Base-by-base conservation (phyloP, 2,113 vertebrate species). In the Cricetomys ansorgei region DNA sequence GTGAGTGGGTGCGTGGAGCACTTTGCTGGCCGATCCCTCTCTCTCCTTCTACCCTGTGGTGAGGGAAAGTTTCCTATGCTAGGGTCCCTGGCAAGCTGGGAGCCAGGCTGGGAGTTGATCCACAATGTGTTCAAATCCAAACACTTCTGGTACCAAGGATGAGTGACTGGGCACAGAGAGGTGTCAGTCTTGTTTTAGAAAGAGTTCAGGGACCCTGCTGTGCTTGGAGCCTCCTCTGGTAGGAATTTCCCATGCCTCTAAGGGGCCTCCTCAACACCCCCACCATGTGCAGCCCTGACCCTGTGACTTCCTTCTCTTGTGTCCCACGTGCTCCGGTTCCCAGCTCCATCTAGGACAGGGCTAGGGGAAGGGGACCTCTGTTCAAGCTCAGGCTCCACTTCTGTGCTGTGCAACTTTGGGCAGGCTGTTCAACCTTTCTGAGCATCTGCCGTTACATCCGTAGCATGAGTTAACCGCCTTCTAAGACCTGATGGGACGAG, bases 331-430 rank as follows among this genome's bases (percentile, higher is more conserved):
- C 12, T 17, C 53, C 23, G 21, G 23, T 67, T 59, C 11, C 7
- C 21, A 21, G 25, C 31, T 88, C 17, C 1, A n/a, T 1, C 16
- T 31, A 15, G 21, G 40, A 2, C n/a, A 73, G 43, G 40, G 40
- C 21, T 4, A 7, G 25, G 53, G 53, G 7, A 10, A 43, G 64
- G 27, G 57, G 4, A 6, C 10, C 59, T 65, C 4, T 0, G 11
- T 43, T 64, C 50, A 27, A 29, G 53, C 40, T 70, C 25, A 55
- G 45, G 65, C 59, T 59, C 16, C 3, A 1, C 2, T 37, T 57
- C 57, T 79, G 27, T 0, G 1, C 86, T n/a, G 25, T 92, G 93
- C 31, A 53, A 27, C 34, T 55, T 81, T 43, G 21, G 25, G 7
- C 16, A 65, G 45, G 8, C 40, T 11, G 1, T 0, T 34, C 16